Base-by-base conservation (phyloP, 2,797 vertebrate genomes). In the Halcyon leucocephala region DNA sequence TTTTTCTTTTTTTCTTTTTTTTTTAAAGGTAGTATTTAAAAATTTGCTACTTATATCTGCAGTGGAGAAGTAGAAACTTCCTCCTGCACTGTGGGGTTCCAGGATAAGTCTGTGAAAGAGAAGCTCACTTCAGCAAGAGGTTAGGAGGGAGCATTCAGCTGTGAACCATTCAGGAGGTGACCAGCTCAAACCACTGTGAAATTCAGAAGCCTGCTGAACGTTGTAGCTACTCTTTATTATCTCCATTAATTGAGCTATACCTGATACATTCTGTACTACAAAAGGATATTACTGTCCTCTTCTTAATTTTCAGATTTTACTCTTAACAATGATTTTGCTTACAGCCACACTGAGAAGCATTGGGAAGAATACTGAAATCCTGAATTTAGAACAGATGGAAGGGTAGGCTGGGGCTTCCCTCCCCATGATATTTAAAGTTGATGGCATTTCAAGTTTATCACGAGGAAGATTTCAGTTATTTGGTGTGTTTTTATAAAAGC, bases 401-500 rank as follows among this genome's bases (percentile, higher is more conserved):
- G 48, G 10, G 14, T 74, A 13, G 31, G 2, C 16, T 37, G 4
- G 31, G 54, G 11, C 8, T 55, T 55, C 35, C 39, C 3, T 35
- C 12, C 0, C 6, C 2, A 0, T 5, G 6, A 7, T 42, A 18
- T 42, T 42, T 18, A 42, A 42, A 42, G 42, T 42, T 42, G 18
- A 22, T 77, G 35, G 26, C 16, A 9, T 4, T 1, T 73, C 9
- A 72, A 57, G 4, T 14, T 73, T 41, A 48, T 31, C 4, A 9
- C 22, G 72, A 9, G 14, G 17, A 46, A 55, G 44, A 28, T 21
- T 35, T 66, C 29, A 55, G 29, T 55, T n/a, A n/a, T 55, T n/a
- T n/a, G 52, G 11, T 20, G 29, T 55, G 51, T 51, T 51, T 51
- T 25, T 54, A 54, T 11, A 16, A 67, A 28, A 44, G 12, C 10